Base-by-base conservation (phyloP, 2,113 vertebrate genomes). In the Bubo bubo region DNA sequence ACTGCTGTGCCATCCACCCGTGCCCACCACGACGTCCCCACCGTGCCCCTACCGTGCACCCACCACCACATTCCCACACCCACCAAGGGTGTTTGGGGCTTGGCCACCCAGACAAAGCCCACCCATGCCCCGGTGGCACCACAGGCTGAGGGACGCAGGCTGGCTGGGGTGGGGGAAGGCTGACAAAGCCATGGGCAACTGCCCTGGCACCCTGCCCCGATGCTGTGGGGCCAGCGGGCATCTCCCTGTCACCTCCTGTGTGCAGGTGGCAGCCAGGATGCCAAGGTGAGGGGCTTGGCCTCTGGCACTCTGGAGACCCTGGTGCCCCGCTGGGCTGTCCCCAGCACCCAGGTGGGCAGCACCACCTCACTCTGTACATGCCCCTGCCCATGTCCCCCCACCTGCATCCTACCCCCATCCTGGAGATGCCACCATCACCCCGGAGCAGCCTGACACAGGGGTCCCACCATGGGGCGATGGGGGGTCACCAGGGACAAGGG, bases 341-440 rank as follows among this genome's bases (percentile, higher is more conserved):
- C 35, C 56, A 41, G 52, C n/a, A 45, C 17, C 14, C 23, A 67
- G 22, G 11, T 30, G 30, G 13, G 35, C 0, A 1, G 9, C 41
- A 60, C 7, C 3, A 3, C 66, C 43, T 86, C 56, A 1, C 19
- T 56, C 47, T 24, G 5, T 52, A 30, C 8, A 2, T 35, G 9
- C 24, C 39, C 24, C 67, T n/a, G 19, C 26, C 53, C 7, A 0
- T 37, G 47, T 35, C 10, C 22, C n/a, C 58, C n/a, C 0, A 6
- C 35, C 30, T 3, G 2, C 23, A 19, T 47, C 47, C 19, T 35
- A 35, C 19, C 24, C 18, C 52, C 21, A 34, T 15, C 41, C 56
- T 4, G 22, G 14, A 39, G 24, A 3, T 70, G 39, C 19, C 66
- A 79, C 76, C 10, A 27, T 41, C 24, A 49, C 30, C 35, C 45